These are phyloP conservation scores for Mesoclemmys tuberculata DNA, from an alignment of 2,113 vertebrate genomes.

Conservation along the genomic window DNA sequence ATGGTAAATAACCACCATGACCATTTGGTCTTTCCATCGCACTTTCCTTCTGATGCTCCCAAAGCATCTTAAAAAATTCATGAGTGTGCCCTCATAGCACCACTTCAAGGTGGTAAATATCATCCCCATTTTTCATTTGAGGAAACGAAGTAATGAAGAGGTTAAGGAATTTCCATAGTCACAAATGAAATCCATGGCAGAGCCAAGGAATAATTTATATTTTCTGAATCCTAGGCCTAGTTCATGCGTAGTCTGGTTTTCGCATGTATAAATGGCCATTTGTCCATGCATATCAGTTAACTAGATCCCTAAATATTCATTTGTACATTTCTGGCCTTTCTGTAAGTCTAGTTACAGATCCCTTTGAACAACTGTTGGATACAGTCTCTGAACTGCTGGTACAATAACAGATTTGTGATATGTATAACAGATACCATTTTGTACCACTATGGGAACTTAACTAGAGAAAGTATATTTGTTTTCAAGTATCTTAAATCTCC, in stretches of 20 bases:
- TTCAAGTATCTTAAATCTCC: background rate
- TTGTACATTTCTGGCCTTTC: background rate
- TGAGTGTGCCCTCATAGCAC: background rate
- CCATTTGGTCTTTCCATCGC: background rate
- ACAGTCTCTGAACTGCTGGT: background rate
- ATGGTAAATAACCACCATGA: background rate
- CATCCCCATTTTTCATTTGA: background rate
- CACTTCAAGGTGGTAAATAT: background rate
- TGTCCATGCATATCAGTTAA: background rate
- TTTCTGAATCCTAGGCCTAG: background rate
- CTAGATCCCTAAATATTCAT: background rate
- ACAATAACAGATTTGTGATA: background rate
- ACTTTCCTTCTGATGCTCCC: background rate
- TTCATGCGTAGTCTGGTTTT: background rate
- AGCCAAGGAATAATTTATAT: background rate
- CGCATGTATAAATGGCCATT: background rate
- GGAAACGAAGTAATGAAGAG: rapidly evolving
- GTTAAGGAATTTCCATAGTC: background rate
- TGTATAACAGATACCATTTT: background rate
- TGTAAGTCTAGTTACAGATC: background rate
- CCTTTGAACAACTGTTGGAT: background rate
- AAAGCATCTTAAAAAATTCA: background rate
- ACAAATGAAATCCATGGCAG: background rate
- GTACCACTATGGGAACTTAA: background rate
- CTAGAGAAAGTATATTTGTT: slow-evolving; percentile 3